Percentiles rank a stretch among this genome's conserved stretches.
These are phyloP conservation scores for Oreamnos americanus DNA, from an alignment of 2,113 vertebrate genomes.

Conservation along the genomic window DNA sequence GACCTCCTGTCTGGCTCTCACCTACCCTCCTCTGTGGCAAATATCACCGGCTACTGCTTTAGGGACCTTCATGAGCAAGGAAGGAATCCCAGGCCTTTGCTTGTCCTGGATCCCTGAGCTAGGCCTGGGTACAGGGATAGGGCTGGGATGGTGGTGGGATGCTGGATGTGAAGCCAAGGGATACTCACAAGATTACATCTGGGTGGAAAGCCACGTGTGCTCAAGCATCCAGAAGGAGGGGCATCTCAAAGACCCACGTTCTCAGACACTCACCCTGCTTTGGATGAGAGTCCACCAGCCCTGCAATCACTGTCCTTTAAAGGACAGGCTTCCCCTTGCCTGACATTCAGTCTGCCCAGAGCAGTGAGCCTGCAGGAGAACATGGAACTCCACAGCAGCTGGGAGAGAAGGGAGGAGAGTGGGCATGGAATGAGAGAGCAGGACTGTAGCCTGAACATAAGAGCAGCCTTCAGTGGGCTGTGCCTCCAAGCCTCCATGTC, in stretches of 20 bases:
- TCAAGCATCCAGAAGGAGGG: background rate
- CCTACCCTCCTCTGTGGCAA: background rate
- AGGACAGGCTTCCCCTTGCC: background rate
- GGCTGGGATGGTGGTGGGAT: background rate
- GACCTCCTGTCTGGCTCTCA: background rate
- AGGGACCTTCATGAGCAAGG: background rate
- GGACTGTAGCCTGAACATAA: background rate
- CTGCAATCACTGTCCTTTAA: background rate
- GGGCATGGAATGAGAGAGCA: background rate
- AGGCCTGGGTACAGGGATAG: background rate
- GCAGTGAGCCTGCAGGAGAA: background rate
- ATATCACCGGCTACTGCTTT: background rate
- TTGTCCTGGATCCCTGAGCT: background rate
- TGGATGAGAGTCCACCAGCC: background rate
- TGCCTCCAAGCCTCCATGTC: background rate
- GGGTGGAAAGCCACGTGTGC: background rate
- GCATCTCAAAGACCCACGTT: background rate
- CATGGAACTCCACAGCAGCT: rapidly evolving
- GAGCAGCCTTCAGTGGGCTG: background rate
- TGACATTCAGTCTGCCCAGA: background rate
- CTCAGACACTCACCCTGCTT: background rate
- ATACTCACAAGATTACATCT: background rate
- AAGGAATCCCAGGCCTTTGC: background rate
- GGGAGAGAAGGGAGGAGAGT: background rate
- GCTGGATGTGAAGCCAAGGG: background rate